Evolutionary conservation across 2,888 invertebrate species (phyloP).

Genomic region (Hedychridium roseum): DNA sequence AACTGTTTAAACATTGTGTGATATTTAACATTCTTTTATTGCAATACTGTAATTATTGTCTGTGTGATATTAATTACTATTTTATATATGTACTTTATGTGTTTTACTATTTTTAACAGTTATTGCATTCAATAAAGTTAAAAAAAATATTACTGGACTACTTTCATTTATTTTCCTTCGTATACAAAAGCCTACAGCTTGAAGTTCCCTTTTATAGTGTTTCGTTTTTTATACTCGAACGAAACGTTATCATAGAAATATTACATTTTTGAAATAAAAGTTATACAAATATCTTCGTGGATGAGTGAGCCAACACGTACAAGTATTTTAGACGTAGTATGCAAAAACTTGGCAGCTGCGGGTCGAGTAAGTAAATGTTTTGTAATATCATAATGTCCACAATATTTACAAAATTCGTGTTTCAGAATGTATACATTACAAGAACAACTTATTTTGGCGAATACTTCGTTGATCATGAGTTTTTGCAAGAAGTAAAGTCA

Average conservation of each 20-base stretch:
- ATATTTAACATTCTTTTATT: too few species aligned
- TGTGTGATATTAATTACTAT: too few species aligned
- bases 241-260: neutral
- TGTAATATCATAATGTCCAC: constrained; percentile 2
- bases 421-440: constrained; percentile 39
- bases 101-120: too few species aligned
- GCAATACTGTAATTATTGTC: too few species aligned
- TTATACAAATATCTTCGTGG: neutral
- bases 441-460: constrained; percentile 45
- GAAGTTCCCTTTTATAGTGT: neutral
- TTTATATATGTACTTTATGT: too few species aligned
- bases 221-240: neutral
- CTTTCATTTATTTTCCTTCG: too few species aligned
- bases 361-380: constrained; percentile 32
- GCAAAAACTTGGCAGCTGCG: constrained; percentile 33
- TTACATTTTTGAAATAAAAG: neutral
- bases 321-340: constrained; percentile 42
- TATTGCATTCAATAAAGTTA: too few species aligned
- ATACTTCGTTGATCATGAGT: constrained; percentile 27
- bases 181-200: too few species aligned
- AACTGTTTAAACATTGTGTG: too few species aligned
- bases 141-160: too few species aligned
- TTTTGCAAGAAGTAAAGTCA: constrained; percentile 39
- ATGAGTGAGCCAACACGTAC: constrained; percentile 32
- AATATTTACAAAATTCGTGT: constrained; percentile 6